These are phyloP conservation scores for Petaurus breviceps DNA, from an alignment of 2,113 vertebrate genomes.

Conservation along the genomic window DNA sequence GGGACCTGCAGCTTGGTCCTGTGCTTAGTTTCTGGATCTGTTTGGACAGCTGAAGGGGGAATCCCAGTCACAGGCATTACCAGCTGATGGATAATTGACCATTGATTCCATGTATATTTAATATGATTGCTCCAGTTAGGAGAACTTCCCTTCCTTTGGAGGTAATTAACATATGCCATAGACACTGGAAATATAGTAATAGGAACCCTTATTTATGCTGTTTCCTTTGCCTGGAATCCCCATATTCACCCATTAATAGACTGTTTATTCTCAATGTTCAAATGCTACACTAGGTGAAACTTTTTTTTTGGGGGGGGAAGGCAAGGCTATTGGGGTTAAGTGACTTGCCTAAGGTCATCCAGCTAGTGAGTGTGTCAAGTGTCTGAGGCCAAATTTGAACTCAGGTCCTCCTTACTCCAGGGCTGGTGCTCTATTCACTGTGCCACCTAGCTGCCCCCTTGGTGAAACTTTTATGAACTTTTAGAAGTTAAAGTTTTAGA, in stretches of 20 bases:
- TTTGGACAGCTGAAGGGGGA: conserved; percentile 17
- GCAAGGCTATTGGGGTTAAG: too few relatives aligned
- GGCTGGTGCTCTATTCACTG: too few relatives aligned
- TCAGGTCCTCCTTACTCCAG: too few relatives aligned
- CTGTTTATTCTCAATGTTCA: neutral
- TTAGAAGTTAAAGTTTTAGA: neutral
- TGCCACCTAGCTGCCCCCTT: too few relatives aligned
- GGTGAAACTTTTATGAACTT: neutral
- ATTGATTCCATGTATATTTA: neutral
- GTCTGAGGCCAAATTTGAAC: too few relatives aligned
- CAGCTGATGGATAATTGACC: neutral
- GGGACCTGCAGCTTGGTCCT: neutral
- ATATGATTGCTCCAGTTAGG: neutral
- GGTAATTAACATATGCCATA: neutral
- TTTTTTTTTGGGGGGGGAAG: too few relatives aligned
- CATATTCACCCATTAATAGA: neutral
- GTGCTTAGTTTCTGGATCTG: neutral
- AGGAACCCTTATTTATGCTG: neutral
- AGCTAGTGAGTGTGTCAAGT: too few relatives aligned
- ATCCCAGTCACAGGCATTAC: too few relatives aligned
- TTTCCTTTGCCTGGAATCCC: neutral
- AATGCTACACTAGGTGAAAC: neutral
- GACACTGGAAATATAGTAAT: neutral
- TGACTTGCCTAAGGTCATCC: too few relatives aligned
- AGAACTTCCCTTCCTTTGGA: neutral